These are phyloP conservation scores for Tupiocoris notatus DNA, from an alignment of 2,888 invertebrate species.

Conservation along the genomic window DNA sequence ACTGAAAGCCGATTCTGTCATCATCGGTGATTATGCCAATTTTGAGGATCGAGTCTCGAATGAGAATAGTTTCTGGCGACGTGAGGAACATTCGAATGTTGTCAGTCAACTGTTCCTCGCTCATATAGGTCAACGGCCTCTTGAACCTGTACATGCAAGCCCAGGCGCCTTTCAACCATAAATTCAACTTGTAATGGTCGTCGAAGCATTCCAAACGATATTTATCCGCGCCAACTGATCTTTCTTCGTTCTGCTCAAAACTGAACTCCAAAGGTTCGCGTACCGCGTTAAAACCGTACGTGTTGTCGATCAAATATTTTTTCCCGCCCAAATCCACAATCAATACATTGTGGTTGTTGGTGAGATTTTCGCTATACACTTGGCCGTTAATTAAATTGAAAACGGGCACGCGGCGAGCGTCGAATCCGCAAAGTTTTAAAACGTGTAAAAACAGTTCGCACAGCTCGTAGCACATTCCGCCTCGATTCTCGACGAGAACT, in stretches of 20 bases:
- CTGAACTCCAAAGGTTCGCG: slow-evolving; percentile 12
- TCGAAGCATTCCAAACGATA: slow-evolving; percentile 10
- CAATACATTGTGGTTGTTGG: not conserved
- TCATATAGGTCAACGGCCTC: not conserved
- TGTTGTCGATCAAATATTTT: slow-evolving; percentile 14
- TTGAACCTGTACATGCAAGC: slow-evolving; percentile 15
- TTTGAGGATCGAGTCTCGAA: slow-evolving; percentile 9
- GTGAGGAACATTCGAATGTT: not conserved
- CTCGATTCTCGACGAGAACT: slow-evolving; percentile 1
- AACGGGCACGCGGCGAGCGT: not conserved
- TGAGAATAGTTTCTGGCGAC: not conserved
- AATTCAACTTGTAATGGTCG: not conserved
- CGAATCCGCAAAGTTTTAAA: slow-evolving; percentile 1
- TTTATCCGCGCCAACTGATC: not conserved
- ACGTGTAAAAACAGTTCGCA: slow-evolving; percentile 11
- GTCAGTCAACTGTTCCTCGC: not conserved
- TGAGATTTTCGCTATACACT: not conserved
- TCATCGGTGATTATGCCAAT: not conserved
- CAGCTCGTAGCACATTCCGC: slow-evolving; percentile 22
- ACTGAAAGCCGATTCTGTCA: not conserved
- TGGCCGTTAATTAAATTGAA: slow-evolving; percentile 11
- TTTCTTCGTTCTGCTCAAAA: slow-evolving; percentile 19
- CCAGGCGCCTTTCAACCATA: slow-evolving; percentile 20
- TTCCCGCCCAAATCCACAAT: slow-evolving; percentile 12
- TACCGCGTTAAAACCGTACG: slow-evolving; percentile 5